phyloP scores from a whole-genome alignment of 2,797 vertebrate species.

The Numenius phaeopus region DNA sequence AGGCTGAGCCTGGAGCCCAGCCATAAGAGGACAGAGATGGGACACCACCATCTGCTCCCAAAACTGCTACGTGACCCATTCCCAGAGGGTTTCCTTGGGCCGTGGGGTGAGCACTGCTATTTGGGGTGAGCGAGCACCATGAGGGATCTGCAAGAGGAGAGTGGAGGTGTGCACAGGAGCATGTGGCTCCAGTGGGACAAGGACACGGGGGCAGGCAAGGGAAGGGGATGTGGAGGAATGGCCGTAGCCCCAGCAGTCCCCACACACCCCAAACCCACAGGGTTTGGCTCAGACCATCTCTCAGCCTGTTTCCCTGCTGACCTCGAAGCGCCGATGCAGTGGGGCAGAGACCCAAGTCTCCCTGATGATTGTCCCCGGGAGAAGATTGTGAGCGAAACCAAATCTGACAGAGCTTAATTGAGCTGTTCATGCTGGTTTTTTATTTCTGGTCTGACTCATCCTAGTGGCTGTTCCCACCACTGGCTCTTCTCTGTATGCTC shows the following conservation, averaged over 20 bases:
- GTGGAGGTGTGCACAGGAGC: accelerated
- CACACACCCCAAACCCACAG: background rate
- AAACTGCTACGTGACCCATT: background rate
- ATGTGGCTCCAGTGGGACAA: accelerated
- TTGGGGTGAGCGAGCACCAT: background rate
- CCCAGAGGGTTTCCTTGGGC: background rate
- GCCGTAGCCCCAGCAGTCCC: accelerated
- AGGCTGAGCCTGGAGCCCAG: background rate
- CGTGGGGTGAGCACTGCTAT: background rate
- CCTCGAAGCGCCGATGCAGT: background rate
- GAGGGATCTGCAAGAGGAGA: background rate
- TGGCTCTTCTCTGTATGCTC: background rate
- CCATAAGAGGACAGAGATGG: background rate
- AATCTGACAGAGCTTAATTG: background rate
- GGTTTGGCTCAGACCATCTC: background rate
- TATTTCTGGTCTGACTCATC: background rate
- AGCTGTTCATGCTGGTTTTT: background rate
- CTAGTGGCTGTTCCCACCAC: background rate
- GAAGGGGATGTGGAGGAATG: accelerated
- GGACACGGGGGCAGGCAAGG: accelerated
- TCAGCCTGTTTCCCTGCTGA: background rate
- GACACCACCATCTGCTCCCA: background rate
- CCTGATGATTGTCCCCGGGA: background rate
- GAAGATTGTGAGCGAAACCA: background rate
- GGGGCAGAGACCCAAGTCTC: background rate